Evolutionary conservation across 2,888 invertebrate genomes (phyloP).

Genomic region (Galerucella pusilla): DNA sequence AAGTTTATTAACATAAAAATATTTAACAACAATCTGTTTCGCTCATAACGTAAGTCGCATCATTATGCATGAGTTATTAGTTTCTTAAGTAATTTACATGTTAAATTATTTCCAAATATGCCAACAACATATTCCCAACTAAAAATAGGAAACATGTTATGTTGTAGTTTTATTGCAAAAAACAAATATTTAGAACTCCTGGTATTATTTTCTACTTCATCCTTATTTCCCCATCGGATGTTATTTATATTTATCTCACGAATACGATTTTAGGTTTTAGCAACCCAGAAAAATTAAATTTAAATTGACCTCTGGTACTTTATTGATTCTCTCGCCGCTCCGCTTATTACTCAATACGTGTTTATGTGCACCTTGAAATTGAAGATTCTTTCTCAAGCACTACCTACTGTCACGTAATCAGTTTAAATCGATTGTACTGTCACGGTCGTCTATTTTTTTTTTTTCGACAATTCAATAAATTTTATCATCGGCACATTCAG

Average conservation of each 20-base stretch:
- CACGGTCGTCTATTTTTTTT: conserved; percentile 11
- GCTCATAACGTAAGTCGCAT: background rate
- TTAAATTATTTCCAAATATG: background rate
- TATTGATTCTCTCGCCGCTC: conserved; percentile 7
- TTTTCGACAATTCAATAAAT: background rate
- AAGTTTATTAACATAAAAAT: background rate
- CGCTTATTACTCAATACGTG: conserved; percentile 25
- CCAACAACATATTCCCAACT: background rate
- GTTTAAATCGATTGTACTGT: conserved; percentile 6
- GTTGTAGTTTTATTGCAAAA: background rate
- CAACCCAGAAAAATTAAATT: conserved; percentile 27
- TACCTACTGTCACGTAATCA: conserved; percentile 24
- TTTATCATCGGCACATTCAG: background rate
- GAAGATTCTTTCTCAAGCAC: conserved; percentile 29
- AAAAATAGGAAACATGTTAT: background rate
- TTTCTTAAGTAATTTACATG: conserved; percentile 2
- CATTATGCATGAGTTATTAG: background rate
- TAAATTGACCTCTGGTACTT: conserved; percentile 24
- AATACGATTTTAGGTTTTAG: conserved; percentile 23
- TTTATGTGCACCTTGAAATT: conserved; percentile 32
- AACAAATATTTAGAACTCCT: background rate
- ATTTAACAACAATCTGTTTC: background rate
- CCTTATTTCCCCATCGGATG: background rate
- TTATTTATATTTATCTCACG: conserved; percentile 20
- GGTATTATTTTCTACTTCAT: background rate